Evolutionary conservation across 2,113 vertebrate species (phyloP).

Genomic region (Periophthalmodon schlosseri): DNA sequence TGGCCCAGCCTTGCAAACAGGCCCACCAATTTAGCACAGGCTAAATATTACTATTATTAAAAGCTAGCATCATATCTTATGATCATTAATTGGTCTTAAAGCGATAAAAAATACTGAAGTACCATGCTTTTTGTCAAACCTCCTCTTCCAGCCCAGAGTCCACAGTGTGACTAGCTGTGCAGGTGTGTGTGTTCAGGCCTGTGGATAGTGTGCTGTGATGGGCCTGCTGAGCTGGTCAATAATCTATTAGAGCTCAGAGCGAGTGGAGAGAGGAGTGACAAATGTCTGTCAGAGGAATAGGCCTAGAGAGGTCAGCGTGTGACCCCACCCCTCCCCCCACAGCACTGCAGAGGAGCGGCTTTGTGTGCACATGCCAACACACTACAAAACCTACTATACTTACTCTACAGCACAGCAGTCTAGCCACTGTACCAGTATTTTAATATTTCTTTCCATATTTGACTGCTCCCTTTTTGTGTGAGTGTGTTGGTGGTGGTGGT

Average conservation of each 20-base stretch:
- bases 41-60: too few species aligned
- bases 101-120: background rate
- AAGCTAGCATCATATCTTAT: background rate
- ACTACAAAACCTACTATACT: background rate
- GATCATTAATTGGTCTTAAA: background rate
- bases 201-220: conserved; percentile 67
- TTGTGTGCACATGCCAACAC: background rate
- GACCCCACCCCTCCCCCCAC: conserved; percentile 61
- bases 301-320: conserved; percentile 77
- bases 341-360: conserved; percentile 13
- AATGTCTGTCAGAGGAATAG: conserved; percentile 82
- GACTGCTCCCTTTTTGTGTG: too few species aligned
- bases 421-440: background rate
- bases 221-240: conserved; percentile 80
- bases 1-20: too few species aligned
- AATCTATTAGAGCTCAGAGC: conserved; percentile 80
- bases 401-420: background rate
- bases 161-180: conserved; percentile 47
- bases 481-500: too few species aligned
- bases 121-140: background rate
- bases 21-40: too few species aligned
- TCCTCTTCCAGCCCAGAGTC: conserved; percentile 11
- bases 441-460: too few species aligned
- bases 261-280: conserved; percentile 77
- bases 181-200: conserved; percentile 40